These are phyloP conservation scores for Hirtodrosophila cameraria DNA, from an alignment of 2,888 invertebrate species.

Conservation along the genomic window DNA sequence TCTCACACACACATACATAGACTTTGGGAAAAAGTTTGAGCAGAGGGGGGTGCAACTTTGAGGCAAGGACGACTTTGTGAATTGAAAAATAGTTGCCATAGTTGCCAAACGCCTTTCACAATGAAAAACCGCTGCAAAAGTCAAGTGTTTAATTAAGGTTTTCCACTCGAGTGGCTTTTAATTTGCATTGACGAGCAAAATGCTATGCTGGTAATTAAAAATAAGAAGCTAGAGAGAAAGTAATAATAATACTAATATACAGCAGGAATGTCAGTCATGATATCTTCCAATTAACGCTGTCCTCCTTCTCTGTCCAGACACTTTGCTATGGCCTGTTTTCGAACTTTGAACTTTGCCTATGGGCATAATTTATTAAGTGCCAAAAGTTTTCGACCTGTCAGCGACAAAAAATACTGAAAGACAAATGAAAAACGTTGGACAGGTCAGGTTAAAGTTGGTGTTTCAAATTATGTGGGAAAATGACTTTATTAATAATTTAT, in stretches of 20 bases:
- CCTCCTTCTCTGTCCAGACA: conserved; percentile 7
- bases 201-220: conserved; percentile 55
- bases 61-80: conserved; percentile 45
- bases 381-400: conserved; percentile 40
- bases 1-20: conserved; percentile 26
- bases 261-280: conserved; percentile 35
- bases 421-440: conserved; percentile 22
- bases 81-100: conserved; percentile 70
- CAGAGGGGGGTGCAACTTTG: conserved; percentile 2
- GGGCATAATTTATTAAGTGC: conserved; percentile 47
- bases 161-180: conserved; percentile 49
- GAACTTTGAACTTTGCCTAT: conserved; percentile 12
- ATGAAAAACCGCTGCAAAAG: conserved; percentile 43
- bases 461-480: too few species aligned
- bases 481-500: neutral
- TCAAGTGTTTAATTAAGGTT: conserved; percentile 73
- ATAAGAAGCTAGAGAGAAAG: conserved; percentile 5
- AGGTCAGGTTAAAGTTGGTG: conserved; percentile 1
- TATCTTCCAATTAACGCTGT: conserved; percentile 46
- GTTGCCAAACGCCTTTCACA: conserved; percentile 58
- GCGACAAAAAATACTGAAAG: conserved; percentile 12
- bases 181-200: conserved; percentile 47
- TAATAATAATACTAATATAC: too few species aligned
- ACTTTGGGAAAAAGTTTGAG: conserved; percentile 38
- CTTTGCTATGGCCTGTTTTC: neutral